Evolutionary conservation across 2,113 vertebrate genomes (phyloP).

Genomic region (Notiomystis cincta): DNA sequence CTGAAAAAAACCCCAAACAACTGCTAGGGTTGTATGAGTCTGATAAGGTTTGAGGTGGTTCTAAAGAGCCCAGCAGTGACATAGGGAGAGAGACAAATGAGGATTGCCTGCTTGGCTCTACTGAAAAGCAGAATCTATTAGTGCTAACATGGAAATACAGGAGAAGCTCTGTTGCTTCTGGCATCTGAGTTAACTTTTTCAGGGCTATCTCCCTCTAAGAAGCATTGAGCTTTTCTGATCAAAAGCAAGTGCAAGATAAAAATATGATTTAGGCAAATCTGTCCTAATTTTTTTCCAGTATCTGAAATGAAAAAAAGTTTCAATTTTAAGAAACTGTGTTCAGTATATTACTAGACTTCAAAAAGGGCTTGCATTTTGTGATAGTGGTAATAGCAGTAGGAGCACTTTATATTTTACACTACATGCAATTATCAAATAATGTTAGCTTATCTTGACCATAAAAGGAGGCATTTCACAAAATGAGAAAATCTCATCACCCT

Average conservation of each 20-base stretch:
- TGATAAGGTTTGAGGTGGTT: background rate
- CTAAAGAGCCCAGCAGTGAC: background rate
- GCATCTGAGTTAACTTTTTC: background rate
- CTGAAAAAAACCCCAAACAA: rapidly evolving
- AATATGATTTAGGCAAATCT: background rate
- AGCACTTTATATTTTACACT: background rate
- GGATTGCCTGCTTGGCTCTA: background rate
- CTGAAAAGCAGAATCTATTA: background rate
- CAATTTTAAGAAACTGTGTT: background rate
- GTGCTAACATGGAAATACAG: background rate
- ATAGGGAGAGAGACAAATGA: background rate
- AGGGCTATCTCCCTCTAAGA: background rate
- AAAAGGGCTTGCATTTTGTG: background rate
- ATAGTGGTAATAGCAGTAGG: background rate
- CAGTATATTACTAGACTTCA: background rate
- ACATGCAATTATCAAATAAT: background rate
- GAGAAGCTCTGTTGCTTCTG: background rate
- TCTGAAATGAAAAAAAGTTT: background rate
- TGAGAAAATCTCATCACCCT: background rate
- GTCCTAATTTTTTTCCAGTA: background rate
- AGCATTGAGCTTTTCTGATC: background rate
- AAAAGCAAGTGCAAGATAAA: background rate
- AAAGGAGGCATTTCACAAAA: background rate
- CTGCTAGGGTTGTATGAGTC: background rate
- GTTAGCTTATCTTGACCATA: background rate